phyloP scores from a whole-genome alignment of 2,113 vertebrate genomes.

The Campylomormyrus numenius region DNA sequence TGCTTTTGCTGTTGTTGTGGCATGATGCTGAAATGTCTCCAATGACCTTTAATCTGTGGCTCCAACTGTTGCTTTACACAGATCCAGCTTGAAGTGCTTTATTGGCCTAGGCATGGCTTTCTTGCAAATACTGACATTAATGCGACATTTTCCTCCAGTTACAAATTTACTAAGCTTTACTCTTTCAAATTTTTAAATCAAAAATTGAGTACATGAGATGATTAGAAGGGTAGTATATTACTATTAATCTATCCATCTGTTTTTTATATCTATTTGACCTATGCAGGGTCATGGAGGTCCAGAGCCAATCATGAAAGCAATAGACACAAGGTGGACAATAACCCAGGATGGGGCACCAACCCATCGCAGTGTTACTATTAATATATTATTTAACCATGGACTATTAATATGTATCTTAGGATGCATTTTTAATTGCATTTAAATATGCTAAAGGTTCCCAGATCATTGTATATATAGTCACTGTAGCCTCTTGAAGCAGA shows the following conservation, averaged over 20 bases:
- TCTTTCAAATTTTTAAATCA: neutral
- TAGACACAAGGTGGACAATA: neutral
- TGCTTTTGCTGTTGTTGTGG: neutral
- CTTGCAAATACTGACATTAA: neutral
- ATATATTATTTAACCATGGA: neutral
- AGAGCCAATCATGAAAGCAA: neutral
- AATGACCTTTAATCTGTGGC: neutral
- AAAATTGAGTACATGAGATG: neutral
- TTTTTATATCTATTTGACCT: neutral
- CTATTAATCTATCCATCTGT: neutral
- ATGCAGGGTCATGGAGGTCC: neutral
- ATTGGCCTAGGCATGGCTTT: neutral
- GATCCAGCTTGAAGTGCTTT: neutral
- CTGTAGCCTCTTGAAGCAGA: neutral
- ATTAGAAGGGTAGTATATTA: neutral
- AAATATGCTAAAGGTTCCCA: neutral
- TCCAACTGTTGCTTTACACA: neutral
- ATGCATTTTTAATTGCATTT: neutral
- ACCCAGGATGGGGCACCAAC: neutral
- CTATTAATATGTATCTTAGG: neutral
- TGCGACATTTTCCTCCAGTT: neutral
- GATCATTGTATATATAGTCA: neutral
- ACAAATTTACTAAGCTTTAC: neutral
- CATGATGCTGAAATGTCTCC: neutral
- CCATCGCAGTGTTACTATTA: neutral